Evolutionary conservation across 2,797 vertebrate genomes (phyloP).

Genomic region (Knipowitschia caucasica): DNA sequence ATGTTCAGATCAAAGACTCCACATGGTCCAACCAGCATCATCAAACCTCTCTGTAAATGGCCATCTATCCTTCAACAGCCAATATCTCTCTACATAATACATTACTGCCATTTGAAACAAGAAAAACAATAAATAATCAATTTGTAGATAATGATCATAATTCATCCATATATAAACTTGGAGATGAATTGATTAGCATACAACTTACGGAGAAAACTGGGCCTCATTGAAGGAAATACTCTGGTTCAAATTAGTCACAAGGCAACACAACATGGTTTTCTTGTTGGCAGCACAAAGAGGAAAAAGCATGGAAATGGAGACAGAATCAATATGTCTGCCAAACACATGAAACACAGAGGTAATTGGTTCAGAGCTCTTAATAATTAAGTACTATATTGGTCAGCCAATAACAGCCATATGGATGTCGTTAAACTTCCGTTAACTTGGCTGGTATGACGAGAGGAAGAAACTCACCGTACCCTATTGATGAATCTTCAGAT

Average conservation of each 20-base stretch:
- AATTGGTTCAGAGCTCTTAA: slow-evolving; percentile 65
- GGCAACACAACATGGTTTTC: slow-evolving; percentile 63
- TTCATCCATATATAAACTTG: slow-evolving; percentile 16
- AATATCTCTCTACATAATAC: no score
- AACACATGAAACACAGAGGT: slow-evolving; percentile 67
- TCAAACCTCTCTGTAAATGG: slow-evolving; percentile 27
- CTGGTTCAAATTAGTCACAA: slow-evolving; percentile 80
- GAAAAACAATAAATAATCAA: neutral
- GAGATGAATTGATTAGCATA: slow-evolving; percentile 44
- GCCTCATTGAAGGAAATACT: slow-evolving; percentile 63
- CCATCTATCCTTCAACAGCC: slow-evolving; percentile 20
- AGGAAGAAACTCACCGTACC: neutral
- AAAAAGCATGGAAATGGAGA: slow-evolving; percentile 51
- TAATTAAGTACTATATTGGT: slow-evolving; percentile 69
- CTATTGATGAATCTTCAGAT: neutral
- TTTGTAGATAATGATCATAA: neutral
- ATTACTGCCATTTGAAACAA: slow-evolving; percentile 22
- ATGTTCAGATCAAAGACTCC: slow-evolving; percentile 67
- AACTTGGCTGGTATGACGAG: slow-evolving; percentile 17
- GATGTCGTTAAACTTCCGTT: slow-evolving; percentile 53
- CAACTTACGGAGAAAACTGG: slow-evolving; percentile 38
- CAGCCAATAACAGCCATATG: slow-evolving; percentile 60
- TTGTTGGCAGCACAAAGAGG: slow-evolving; percentile 46
- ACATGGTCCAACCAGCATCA: slow-evolving; percentile 50
- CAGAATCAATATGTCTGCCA: slow-evolving; percentile 59